phyloP scores from a whole-genome alignment of 2,113 vertebrate genomes.

The Donacobius atricapilla region DNA sequence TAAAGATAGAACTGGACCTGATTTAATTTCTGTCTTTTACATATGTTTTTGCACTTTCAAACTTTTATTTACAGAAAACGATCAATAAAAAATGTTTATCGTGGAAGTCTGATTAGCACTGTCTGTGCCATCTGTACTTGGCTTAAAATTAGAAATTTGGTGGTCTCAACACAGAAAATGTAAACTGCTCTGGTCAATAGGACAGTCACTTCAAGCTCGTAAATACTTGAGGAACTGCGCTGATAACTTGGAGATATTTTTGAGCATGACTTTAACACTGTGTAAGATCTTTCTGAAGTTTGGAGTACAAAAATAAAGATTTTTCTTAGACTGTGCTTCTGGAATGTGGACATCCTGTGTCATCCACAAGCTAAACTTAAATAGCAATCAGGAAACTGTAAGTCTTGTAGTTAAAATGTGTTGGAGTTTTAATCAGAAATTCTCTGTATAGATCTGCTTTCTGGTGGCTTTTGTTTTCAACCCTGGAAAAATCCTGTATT shows the following conservation, averaged over 20 bases:
- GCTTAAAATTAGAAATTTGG: background rate
- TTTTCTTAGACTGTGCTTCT: background rate
- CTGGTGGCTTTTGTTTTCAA: background rate
- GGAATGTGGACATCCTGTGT: background rate
- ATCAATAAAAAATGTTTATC: background rate
- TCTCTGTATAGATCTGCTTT: background rate
- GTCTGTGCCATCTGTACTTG: background rate
- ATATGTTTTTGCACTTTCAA: background rate
- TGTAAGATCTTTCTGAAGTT: background rate
- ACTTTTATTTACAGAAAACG: background rate
- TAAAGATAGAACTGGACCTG: background rate
- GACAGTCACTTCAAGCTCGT: background rate
- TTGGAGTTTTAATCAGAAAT: background rate
- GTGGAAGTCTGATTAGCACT: background rate
- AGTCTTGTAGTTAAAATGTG: background rate
- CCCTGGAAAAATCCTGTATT: background rate
- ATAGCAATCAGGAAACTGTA: background rate
- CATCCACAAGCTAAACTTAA: background rate
- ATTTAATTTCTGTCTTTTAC: background rate
- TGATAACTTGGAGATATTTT: background rate
- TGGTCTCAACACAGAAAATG: background rate
- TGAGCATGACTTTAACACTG: background rate
- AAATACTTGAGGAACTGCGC: background rate
- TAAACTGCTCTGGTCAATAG: background rate
- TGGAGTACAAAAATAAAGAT: background rate